Percentiles rank a stretch among this genome's conserved stretches.
phyloP scores from a whole-genome alignment of 2,113 vertebrate genomes.

The Phaethornis superciliosus region DNA sequence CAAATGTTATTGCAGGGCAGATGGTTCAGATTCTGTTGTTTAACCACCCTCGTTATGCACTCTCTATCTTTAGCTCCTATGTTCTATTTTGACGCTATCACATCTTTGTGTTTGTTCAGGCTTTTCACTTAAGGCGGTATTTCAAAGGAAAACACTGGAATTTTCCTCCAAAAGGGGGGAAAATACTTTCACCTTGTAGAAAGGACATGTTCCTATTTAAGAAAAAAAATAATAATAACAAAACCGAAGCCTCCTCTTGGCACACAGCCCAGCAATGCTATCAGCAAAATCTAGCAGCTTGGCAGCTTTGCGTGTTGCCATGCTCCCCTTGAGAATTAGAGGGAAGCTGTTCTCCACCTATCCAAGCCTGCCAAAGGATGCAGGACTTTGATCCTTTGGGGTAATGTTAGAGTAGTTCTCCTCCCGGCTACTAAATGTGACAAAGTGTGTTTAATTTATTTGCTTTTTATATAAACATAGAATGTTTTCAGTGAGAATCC shows the following conservation, averaged over 20 bases:
- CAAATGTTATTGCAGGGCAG: conserved; percentile 45
- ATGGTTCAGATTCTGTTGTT: conserved; percentile 62
- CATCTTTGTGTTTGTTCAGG: conserved; percentile 69
- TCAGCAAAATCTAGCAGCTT: conserved; percentile 65
- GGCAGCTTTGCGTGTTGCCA: conserved; percentile 62
- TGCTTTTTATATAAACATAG: conserved; percentile 63
- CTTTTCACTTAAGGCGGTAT: conserved; percentile 68
- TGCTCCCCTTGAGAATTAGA: conserved; percentile 70
- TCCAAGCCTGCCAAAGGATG: conserved; percentile 51
- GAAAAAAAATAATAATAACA: neutral
- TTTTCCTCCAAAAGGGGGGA: conserved; percentile 65
- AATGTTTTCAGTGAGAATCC: conserved; percentile 59
- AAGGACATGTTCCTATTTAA: conserved; percentile 67
- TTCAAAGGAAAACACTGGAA: conserved; percentile 71
- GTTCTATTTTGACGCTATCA: conserved; percentile 53
- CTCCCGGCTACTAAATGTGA: conserved; percentile 73
- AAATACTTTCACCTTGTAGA: conserved; percentile 70
- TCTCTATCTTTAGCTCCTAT: conserved; percentile 54
- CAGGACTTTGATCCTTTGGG: conserved; percentile 76
- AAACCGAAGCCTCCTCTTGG: conserved; percentile 54
- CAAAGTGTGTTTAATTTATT: conserved; percentile 73
- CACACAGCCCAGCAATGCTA: conserved; percentile 56
- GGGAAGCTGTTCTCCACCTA: conserved; percentile 55
- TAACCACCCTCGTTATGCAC: conserved; percentile 33
- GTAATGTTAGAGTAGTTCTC: conserved; percentile 64